Base-by-base conservation (phyloP, 2,797 vertebrate species). In the Tokudaia tokunoshimensis region DNA sequence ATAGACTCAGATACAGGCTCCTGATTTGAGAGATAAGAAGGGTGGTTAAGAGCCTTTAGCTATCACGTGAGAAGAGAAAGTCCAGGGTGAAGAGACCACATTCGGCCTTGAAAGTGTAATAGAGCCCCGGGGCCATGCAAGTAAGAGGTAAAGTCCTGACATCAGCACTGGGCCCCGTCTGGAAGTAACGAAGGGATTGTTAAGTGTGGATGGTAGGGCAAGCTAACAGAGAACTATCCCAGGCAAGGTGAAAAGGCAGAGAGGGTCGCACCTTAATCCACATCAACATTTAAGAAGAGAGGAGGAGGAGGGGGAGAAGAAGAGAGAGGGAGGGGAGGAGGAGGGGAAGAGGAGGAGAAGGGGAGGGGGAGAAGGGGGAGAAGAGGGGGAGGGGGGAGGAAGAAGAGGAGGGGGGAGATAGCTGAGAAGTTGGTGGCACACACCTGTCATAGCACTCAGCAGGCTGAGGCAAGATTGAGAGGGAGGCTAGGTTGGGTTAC, bases 141-240 rank as follows among this genome's bases (percentile, higher is more conserved):
- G 63, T 57, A 61, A 22, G 41, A 0, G 1, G 2, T 47, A 14
- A n/a, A 57, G n/a, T 3, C 57, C 12, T 0, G 1, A 34, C 11
- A 29, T 13, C 4, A 80, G 84, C 37, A 55, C 89, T 83, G 29
- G 55, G 15, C 31, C 31, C 44, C 44, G 20, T 37, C 91, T 74
- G 13, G 31, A 78, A 34, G 80, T 5, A 29, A 29, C 5, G 13
- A 9, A 63, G 13, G 13, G 11, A 22, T 3, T 4, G 34, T n/a
- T 44, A 41, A 34, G 17, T 59, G 6, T 11, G 26, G 20, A 81
- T 6, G 41, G 1, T 29, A 12, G 47, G 4, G 12, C 59, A 63
- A 59, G 59, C 52, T 41, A 26, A 52, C 1, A 78, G 37, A 55
- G 79, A n/a, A 47, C 44, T 22, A 65, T 70, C 20, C 93, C 52